phyloP scores from a whole-genome alignment of 2,888 invertebrate species.

The Leptopilina drosophilae region DNA sequence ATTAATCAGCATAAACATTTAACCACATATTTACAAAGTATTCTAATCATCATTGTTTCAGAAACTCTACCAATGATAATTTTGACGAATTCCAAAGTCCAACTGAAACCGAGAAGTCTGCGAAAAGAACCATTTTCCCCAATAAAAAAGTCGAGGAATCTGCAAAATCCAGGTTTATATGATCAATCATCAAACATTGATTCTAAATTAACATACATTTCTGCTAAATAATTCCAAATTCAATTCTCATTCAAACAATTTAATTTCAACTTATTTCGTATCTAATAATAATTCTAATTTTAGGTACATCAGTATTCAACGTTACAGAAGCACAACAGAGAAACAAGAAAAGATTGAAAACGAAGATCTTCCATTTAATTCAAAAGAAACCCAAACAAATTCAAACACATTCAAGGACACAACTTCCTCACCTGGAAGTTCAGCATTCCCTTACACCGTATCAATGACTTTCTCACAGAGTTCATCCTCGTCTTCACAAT shows the following conservation, averaged over 20 bases:
- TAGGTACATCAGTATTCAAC: constrained; percentile 76
- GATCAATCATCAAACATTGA: background rate
- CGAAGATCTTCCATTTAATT: constrained; percentile 49
- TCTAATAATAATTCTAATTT: constrained; percentile 44
- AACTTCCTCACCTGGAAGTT: constrained; percentile 28
- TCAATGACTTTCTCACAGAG: constrained; percentile 42
- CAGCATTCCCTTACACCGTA: constrained; percentile 22
- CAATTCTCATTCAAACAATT: background rate
- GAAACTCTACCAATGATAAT: constrained; percentile 43
- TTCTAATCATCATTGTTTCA: constrained; percentile 6
- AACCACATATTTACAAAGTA: background rate
- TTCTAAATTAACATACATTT: background rate
- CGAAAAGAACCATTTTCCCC: constrained; percentile 25
- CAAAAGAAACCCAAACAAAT: constrained; percentile 46
- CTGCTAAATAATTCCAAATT: background rate
- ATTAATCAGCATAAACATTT: background rate
- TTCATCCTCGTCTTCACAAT: constrained; percentile 52
- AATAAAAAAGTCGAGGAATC: constrained; percentile 55
- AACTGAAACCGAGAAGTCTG: constrained; percentile 8
- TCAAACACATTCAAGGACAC: constrained; percentile 43
- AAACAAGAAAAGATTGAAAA: constrained; percentile 45
- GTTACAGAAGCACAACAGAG: constrained; percentile 72
- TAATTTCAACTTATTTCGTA: background rate
- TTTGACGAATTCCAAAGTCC: constrained; percentile 45
- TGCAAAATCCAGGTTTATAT: constrained; percentile 67